Evolutionary conservation across 2,797 vertebrate genomes (phyloP).

Genomic region (Microctenopoma lineatum): DNA sequence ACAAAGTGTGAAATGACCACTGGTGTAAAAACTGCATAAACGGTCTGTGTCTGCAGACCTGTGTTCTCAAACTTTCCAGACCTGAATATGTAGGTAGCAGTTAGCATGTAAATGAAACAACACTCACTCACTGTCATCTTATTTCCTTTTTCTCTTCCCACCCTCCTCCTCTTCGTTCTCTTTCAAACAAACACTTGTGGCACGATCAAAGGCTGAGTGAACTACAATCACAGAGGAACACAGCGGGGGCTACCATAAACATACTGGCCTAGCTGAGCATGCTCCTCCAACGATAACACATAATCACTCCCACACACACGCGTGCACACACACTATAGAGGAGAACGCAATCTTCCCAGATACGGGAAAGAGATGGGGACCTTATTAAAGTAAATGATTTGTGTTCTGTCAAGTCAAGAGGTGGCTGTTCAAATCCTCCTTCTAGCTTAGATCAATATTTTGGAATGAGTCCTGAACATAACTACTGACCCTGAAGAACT

Average conservation of each 20-base stretch:
- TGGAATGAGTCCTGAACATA: slow-evolving; percentile 18
- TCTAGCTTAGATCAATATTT: slow-evolving; percentile 25
- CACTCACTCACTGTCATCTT: slow-evolving; percentile 36
- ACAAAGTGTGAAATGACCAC: slow-evolving; percentile 49
- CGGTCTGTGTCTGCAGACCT: slow-evolving; percentile 16
- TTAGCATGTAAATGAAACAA: slow-evolving; percentile 52
- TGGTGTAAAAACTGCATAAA: slow-evolving; percentile 45
- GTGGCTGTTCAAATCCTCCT: slow-evolving; percentile 21
- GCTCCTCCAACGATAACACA: slow-evolving; percentile 42
- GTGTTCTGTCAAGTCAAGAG: slow-evolving; percentile 19
- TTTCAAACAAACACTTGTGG: slow-evolving; percentile 53
- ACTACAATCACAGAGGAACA: slow-evolving; percentile 37
- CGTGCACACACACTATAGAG: slow-evolving; percentile 21
- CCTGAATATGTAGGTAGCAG: slow-evolving; percentile 54
- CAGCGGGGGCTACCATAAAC: slow-evolving; percentile 27
- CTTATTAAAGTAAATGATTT: slow-evolving; percentile 3
- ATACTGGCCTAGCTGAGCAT: slow-evolving; percentile 3
- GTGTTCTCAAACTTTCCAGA: slow-evolving; percentile 61
- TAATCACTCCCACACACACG: slow-evolving; percentile 9
- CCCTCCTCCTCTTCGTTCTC: slow-evolving; percentile 41
- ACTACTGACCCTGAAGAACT: slow-evolving; percentile 24
- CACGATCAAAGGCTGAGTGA: slow-evolving; percentile 36
- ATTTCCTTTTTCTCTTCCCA: slow-evolving; percentile 50
- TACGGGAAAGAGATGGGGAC: slow-evolving; percentile 24
- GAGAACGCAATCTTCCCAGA: slow-evolving; percentile 40